Evolutionary conservation across 2,888 invertebrate species (phyloP).

Genomic region (Pemphredon lugubris): DNA sequence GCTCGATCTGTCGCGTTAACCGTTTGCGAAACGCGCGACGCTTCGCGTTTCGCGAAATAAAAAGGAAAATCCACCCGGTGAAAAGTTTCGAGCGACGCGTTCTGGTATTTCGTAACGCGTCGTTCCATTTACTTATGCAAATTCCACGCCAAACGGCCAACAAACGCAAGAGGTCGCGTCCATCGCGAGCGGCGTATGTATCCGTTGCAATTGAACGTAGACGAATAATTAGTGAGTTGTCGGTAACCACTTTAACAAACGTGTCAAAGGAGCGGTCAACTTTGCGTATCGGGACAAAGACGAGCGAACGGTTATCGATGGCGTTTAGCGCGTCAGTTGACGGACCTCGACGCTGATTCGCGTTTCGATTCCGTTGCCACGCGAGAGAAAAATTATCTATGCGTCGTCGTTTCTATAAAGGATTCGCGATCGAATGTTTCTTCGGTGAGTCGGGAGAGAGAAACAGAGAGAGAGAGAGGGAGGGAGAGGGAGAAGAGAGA

Average conservation of each 20-base stretch:
- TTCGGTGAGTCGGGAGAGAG: too few relatives aligned
- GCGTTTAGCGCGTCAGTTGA: constrained; percentile 35
- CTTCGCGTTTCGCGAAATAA: too few relatives aligned
- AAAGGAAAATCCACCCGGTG: neutral
- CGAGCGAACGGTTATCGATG: constrained; percentile 47
- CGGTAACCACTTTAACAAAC: constrained; percentile 60
- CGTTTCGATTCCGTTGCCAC: constrained; percentile 13
- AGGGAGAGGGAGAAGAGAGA: too few relatives aligned
- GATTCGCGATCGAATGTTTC: neutral
- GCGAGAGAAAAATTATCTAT: constrained; percentile 34
- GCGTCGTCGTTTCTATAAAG: constrained; percentile 8
- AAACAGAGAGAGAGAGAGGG: too few relatives aligned
- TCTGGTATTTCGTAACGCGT: constrained; percentile 12
- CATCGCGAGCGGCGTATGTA: constrained; percentile 14
- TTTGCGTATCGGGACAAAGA: constrained; percentile 60
- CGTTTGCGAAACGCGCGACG: too few relatives aligned
- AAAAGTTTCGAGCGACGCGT: neutral
- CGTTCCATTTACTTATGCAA: constrained; percentile 3
- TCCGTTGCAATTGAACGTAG: constrained; percentile 33
- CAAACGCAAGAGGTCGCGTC: constrained; percentile 17
- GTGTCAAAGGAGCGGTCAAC: constrained; percentile 60
- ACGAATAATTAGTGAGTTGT: constrained; percentile 52
- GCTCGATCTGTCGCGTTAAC: too few relatives aligned
- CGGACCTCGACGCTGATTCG: constrained; percentile 8
- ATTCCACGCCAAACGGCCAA: constrained; percentile 2